These are phyloP conservation scores for Indicator indicator DNA, from an alignment of 2,113 vertebrate species.

Conservation along the genomic window DNA sequence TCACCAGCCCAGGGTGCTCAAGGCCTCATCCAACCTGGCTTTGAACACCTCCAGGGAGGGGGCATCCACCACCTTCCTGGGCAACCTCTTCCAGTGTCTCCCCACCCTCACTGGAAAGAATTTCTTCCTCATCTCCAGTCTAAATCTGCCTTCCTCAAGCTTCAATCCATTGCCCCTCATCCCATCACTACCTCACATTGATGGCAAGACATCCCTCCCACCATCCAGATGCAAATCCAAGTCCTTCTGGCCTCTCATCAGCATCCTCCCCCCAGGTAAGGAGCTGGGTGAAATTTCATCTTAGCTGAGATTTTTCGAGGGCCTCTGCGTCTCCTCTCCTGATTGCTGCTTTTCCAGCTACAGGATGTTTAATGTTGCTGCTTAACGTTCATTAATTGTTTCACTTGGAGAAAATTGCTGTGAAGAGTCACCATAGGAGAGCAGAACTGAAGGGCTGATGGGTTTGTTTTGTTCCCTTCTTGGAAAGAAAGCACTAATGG, in stretches of 20 bases:
- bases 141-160: no score
- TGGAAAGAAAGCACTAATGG: background rate
- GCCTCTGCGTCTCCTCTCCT: background rate
- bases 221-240: accelerated
- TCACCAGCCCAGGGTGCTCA: no score
- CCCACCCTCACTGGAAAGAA: no score
- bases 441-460: background rate
- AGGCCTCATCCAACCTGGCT: no score
- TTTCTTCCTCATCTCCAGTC: no score
- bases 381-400: slow-evolving; percentile 60
- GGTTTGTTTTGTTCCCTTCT: background rate
- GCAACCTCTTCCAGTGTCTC: no score
- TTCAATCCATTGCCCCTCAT: no score
- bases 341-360: slow-evolving; percentile 23
- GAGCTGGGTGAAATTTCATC: background rate
- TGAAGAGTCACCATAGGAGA: slow-evolving; percentile 52
- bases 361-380: slow-evolving; percentile 4
- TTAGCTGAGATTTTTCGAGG: background rate
- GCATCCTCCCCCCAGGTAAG: background rate
- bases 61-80: no score
- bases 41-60: no score
- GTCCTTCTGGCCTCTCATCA: accelerated
- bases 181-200: accelerated
- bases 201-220: background rate
- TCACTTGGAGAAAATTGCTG: slow-evolving; percentile 37